These are phyloP conservation scores for Heterocephalus glaber DNA, from an alignment of 2,113 vertebrate species.

Conservation along the genomic window DNA sequence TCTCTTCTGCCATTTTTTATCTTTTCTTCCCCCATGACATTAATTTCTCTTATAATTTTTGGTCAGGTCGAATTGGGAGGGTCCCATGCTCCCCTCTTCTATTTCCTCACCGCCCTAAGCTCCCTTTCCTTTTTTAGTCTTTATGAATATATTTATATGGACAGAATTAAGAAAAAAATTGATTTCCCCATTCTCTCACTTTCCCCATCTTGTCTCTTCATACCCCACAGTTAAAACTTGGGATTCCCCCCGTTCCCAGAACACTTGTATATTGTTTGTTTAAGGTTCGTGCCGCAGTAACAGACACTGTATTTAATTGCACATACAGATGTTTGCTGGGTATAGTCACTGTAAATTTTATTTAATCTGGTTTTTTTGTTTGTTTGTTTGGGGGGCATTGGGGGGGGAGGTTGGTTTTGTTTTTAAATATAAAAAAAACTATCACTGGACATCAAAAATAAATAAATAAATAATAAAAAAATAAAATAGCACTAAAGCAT, in stretches of 20 bases:
- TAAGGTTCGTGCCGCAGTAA: constrained; percentile 85
- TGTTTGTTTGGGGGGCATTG: constrained; percentile 80
- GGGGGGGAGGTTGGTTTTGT: constrained; percentile 82
- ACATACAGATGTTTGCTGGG: constrained; percentile 89
- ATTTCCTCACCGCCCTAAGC: constrained; percentile 70
- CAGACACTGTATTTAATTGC: constrained; percentile 88
- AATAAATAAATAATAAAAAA: too few species aligned
- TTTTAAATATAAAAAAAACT: constrained; percentile 88
- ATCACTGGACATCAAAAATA: constrained; percentile 65
- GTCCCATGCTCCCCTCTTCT: constrained; percentile 46
- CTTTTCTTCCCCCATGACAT: constrained; percentile 63
- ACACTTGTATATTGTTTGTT: constrained; percentile 87
- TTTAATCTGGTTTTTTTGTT: constrained; percentile 87
- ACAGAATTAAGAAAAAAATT: constrained; percentile 88
- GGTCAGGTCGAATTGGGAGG: constrained; percentile 67
- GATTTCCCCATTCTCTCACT: constrained; percentile 79
- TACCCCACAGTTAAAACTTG: constrained; percentile 77
- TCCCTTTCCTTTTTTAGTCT: constrained; percentile 79
- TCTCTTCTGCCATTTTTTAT: constrained; percentile 65
- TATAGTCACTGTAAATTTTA: constrained; percentile 91
- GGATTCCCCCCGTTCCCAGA: constrained; percentile 72
- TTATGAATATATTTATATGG: constrained; percentile 89
- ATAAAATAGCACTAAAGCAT: too few species aligned
- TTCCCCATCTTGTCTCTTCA: constrained; percentile 78
- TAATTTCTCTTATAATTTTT: constrained; percentile 72